These are phyloP conservation scores for Turritopsis rubra DNA, from an alignment of 30 jellyfish, hydroid and myxozoan species.

Conservation along the genomic window DNA sequence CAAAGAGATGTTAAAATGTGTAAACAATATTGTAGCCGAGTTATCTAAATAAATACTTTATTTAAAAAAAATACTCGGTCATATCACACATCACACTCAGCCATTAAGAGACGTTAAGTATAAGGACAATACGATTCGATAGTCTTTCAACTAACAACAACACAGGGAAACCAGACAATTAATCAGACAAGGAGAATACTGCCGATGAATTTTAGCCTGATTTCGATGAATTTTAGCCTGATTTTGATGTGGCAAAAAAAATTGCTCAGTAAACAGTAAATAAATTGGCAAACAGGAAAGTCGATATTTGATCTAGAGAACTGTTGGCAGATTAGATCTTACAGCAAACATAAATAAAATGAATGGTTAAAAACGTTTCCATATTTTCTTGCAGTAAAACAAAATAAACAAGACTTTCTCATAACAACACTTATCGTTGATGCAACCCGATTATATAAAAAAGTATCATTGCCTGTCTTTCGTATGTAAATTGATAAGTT, in stretches of 20 bases:
- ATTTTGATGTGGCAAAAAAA: neutral
- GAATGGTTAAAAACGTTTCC: neutral
- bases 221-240: neutral
- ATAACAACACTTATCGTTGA: neutral
- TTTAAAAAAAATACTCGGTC: neutral
- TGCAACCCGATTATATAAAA: too few relatives aligned
- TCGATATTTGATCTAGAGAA: neutral
- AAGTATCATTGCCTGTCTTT: neutral
- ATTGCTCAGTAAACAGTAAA: neutral
- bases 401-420: neutral
- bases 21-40: neutral
- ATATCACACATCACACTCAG: neutral
- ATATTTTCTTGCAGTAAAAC: neutral
- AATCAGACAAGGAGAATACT: neutral
- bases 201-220: neutral
- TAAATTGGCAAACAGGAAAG: neutral
- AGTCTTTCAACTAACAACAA: neutral
- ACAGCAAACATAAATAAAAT: neutral
- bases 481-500: too few relatives aligned
- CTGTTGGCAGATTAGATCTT: neutral
- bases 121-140: neutral
- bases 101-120: neutral
- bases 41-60: neutral
- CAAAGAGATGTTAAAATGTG: neutral
- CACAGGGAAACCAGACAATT: neutral